These are phyloP conservation scores for Dendronephthya gigantea DNA, from an alignment of 64 coral and sea anemone species.

Conservation along the genomic window DNA sequence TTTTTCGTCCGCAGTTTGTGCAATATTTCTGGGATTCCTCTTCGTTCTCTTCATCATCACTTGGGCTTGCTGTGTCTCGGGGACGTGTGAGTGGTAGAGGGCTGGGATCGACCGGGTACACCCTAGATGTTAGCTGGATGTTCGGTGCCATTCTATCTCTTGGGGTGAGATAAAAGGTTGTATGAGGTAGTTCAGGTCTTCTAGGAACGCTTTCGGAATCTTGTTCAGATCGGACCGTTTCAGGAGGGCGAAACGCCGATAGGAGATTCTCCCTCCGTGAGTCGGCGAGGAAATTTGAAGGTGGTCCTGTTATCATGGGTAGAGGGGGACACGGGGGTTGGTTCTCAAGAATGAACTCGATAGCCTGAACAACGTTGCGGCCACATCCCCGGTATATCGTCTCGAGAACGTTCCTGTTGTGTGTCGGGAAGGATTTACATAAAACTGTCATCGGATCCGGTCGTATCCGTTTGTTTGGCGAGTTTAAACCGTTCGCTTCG, in stretches of 20 bases:
- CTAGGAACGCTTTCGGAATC: not conserved
- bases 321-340: not conserved
- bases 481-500: not conserved
- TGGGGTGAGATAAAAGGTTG: not conserved
- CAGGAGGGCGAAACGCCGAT: not conserved
- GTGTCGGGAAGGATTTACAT: constrained; percentile 1
- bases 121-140: not conserved
- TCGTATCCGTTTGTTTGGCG: constrained; percentile 1
- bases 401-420: not conserved
- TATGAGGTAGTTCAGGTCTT: not conserved
- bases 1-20: not conserved
- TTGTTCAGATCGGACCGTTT: not conserved
- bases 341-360: constrained; percentile 2
- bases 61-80: not conserved
- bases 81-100: not conserved
- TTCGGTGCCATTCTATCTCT: not conserved
- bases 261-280: not conserved
- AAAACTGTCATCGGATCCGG: not conserved
- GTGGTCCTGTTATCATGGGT: not conserved
- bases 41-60: not conserved
- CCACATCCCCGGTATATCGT: not conserved
- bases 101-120: not conserved
- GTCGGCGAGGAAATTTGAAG: not conserved
- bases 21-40: not conserved
- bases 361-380: not conserved